These are phyloP conservation scores for Alosa alosa DNA, from an alignment of 2,113 vertebrate species.

Conservation along the genomic window DNA sequence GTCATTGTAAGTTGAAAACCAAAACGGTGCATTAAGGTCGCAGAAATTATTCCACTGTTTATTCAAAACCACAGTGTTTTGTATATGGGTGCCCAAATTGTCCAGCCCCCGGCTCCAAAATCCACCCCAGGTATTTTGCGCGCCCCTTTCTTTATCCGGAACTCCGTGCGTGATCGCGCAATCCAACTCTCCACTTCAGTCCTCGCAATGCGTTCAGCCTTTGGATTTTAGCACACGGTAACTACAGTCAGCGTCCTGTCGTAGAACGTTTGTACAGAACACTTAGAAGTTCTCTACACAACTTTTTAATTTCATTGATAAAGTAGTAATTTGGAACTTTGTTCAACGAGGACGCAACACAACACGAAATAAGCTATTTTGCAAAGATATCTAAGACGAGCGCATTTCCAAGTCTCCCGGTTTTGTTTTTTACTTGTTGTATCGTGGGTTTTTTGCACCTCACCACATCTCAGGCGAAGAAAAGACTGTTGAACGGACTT, in stretches of 20 bases:
- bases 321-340: not conserved
- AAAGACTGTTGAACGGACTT: not conserved
- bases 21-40: not conserved
- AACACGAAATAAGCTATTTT: not conserved
- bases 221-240: conserved; percentile 48
- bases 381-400: not conserved
- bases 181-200: conserved; percentile 33
- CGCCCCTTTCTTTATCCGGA: conserved; percentile 72
- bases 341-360: not conserved
- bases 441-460: not conserved
- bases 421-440: conserved; percentile 4
- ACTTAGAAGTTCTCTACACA: conserved; percentile 2
- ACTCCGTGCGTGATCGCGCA: conserved; percentile 53
- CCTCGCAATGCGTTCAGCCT: conserved; percentile 36
- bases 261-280: not conserved
- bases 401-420: conserved; percentile 14
- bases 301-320: not conserved
- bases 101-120: conserved; percentile 53
- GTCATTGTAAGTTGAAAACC: not conserved
- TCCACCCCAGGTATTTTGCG: conserved; percentile 70
- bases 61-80: not conserved
- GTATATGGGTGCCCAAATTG: not conserved
- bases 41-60: not conserved
- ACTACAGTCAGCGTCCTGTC: conserved; percentile 49
- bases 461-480: not conserved